Conservation (phyloP, 2,888 invertebrate species). For the Galeruca laticollis region DNA sequence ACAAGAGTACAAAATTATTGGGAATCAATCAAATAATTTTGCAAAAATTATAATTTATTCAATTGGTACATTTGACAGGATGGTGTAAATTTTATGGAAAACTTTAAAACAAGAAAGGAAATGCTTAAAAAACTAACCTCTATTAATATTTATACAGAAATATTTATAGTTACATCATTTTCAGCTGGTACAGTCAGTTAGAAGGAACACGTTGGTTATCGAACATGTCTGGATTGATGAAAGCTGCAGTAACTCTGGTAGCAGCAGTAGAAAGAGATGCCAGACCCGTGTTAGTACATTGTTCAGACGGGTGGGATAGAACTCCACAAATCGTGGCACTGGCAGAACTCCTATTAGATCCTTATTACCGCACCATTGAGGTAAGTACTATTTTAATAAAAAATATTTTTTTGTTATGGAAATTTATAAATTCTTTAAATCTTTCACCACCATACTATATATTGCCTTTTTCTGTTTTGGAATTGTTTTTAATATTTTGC, state of each 20-base stretch:
- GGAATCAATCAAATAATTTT: too few species aligned
- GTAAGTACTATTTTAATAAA: slow-evolving; percentile 66
- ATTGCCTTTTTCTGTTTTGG: too few species aligned
- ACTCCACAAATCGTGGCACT: slow-evolving; percentile 97
- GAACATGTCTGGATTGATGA: slow-evolving; percentile 86
- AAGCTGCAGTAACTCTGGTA: slow-evolving; percentile 84
- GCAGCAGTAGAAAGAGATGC: slow-evolving; percentile 84
- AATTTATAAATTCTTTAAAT: background rate
- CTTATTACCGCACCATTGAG: slow-evolving; percentile 92
- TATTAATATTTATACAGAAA: background rate
- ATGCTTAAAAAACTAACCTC: too few species aligned
- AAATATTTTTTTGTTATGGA: background rate
- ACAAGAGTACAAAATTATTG: too few species aligned
- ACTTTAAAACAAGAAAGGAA: too few species aligned
- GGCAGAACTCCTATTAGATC: slow-evolving; percentile 92
- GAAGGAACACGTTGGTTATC: slow-evolving; percentile 94
- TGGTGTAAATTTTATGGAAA: too few species aligned
- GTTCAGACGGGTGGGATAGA: slow-evolving; percentile 99
- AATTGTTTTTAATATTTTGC: too few species aligned
- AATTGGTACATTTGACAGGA: too few species aligned
- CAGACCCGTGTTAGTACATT: slow-evolving; percentile 94
- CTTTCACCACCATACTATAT: too few species aligned
- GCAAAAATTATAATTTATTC: too few species aligned
- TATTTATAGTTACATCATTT: slow-evolving; percentile 1
- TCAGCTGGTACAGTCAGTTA: slow-evolving; percentile 88